Evolutionary conservation across 1,140 invertebrate genomes (phyloP), one percentile per base, ranked within the genome.

Genomic region (Drosophila bocqueti): DNA sequence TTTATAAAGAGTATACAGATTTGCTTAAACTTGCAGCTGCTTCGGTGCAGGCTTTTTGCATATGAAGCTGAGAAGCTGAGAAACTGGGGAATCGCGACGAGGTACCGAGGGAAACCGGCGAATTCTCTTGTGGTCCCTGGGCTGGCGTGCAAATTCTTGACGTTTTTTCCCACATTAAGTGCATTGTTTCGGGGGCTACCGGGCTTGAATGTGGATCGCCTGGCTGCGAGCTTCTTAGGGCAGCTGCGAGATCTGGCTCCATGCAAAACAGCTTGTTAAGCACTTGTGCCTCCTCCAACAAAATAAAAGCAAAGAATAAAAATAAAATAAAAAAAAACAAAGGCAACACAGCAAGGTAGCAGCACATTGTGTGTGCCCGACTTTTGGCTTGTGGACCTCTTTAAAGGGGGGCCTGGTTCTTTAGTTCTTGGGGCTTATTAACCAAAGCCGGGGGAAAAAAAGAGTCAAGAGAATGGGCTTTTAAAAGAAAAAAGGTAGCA

Each of bases 231-330:
- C 54, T 60, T 50, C 43, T 40, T 38, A 61, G 46, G 55, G 71
- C 71, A 74, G 67, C 71, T 73, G 71, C 54, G 21, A 72, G 55
- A 74, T 73, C 46, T 45, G 46, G 55, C 71, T 61, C 83, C 87
- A 91, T 91, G 87, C 87, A 91, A 91, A 91, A 83, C 86, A 91
- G 86, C 83, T 91, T 91, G 86, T 91, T 91, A 91, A 91, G 82
- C 83, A 90, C 82, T 90, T 83, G 86, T 85, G 79, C 76, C 83
- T 55, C 54, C 63, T 75, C 64, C 75, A 68, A 47, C 45, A 75
- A 45, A 59, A 65, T 24, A 57, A n/a, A 68, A 31, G 45, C 54
- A 59, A n/a, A 29, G 15, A 49, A 47, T 13, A 21, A 46, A 46
- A 46, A 66, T 42, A 65, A 50, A 50, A 60, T 46, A 13, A 3